Evolutionary conservation across 1,140 invertebrate species (phyloP).

Genomic region (Drosophila bipectinata): DNA sequence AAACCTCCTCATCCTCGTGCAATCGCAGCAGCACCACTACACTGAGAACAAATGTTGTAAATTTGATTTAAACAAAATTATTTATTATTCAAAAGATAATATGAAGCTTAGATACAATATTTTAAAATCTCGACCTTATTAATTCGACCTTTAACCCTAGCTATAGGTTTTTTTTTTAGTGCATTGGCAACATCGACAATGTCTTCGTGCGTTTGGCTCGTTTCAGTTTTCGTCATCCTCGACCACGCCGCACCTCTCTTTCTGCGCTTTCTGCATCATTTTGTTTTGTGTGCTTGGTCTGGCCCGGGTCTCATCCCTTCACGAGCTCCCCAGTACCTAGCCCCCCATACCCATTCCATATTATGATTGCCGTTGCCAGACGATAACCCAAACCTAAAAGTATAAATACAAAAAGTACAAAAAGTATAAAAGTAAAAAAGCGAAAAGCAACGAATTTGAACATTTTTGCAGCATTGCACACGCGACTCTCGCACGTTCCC

Average conservation of each 20-base stretch:
- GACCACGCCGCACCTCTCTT: constrained; percentile 41
- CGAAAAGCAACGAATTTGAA: constrained; percentile 71
- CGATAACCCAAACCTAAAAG: constrained; percentile 74
- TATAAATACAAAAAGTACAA: constrained; percentile 13
- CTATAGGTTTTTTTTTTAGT: neutral
- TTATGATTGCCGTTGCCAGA: constrained; percentile 81
- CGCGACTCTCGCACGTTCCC: constrained; percentile 73
- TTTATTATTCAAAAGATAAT: no score
- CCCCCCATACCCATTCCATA: constrained; percentile 34
- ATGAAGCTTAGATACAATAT: no score
- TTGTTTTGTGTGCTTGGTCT: constrained; percentile 49
- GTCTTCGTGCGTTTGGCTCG: constrained; percentile 62
- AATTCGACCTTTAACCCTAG: no score
- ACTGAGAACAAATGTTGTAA: neutral
- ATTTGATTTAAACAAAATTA: no score
- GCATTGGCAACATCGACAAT: constrained; percentile 27
- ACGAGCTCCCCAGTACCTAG: constrained; percentile 1
- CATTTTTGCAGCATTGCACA: constrained; percentile 80
- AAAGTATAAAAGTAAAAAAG: constrained; percentile 26
- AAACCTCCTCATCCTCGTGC: constrained; percentile 22
- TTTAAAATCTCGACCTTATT: no score
- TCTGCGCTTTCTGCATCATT: constrained; percentile 52
- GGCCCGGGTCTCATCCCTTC: constrained; percentile 36
- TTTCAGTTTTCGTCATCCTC: constrained; percentile 62
- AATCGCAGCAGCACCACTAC: constrained; percentile 11